Evolutionary conservation across 2,888 invertebrate species (phyloP).

Genomic region (Drosophila robusta): DNA sequence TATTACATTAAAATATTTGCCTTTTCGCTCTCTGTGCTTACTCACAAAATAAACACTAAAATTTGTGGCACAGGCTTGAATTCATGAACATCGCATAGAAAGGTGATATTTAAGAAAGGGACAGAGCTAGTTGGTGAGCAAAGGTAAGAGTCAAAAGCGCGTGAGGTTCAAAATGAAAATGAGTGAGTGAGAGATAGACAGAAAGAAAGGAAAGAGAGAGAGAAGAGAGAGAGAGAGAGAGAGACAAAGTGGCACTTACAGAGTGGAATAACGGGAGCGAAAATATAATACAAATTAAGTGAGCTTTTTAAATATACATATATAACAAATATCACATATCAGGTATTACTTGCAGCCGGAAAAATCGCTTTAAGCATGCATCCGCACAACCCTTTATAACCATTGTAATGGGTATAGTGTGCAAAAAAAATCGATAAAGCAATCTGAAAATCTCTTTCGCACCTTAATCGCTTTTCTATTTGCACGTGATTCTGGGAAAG

Average conservation of each 20-base stretch:
- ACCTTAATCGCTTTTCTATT: not conserved
- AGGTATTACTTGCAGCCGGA: not conserved
- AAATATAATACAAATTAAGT: not conserved
- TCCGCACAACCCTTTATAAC: not conserved
- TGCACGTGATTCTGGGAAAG: too few species aligned
- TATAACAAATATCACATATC: too few species aligned
- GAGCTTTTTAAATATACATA: too few species aligned
- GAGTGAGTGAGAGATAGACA: too few species aligned
- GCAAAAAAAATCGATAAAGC: constrained; percentile 5
- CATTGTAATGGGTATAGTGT: not conserved
- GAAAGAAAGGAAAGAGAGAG: too few species aligned
- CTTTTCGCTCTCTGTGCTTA: too few species aligned
- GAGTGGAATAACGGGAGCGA: not conserved
- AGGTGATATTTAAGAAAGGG: not conserved
- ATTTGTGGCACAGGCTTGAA: too few species aligned
- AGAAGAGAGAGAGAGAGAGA: not conserved
- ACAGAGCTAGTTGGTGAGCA: not conserved
- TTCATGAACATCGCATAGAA: too few species aligned
- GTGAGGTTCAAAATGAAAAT: too few species aligned
- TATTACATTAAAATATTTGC: too few species aligned
- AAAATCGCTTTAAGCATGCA: not conserved
- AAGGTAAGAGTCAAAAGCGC: not conserved
- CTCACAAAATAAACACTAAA: too few species aligned
- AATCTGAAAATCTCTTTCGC: constrained; percentile 16
- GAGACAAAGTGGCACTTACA: too few species aligned